These are phyloP conservation scores for Herpetotheres cachinnans DNA, from an alignment of 2,113 vertebrate species.

Conservation along the genomic window DNA sequence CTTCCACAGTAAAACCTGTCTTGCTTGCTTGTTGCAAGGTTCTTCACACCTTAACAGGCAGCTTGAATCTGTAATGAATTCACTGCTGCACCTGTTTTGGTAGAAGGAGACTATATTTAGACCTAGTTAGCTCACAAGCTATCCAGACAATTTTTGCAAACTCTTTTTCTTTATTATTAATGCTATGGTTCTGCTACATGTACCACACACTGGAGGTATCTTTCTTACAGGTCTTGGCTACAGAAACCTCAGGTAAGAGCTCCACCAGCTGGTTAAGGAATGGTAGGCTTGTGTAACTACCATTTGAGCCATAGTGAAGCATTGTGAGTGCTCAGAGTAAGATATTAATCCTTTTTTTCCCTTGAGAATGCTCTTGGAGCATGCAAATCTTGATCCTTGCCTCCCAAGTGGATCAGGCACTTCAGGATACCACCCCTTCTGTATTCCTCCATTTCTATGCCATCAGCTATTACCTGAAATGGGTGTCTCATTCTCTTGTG, in stretches of 20 bases:
- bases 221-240: neutral
- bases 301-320: neutral
- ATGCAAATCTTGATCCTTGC: neutral
- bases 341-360: neutral
- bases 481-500: neutral
- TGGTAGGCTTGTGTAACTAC: neutral
- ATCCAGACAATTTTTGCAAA: neutral
- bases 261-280: slow-evolving; percentile 40
- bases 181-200: neutral
- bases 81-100: neutral
- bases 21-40: neutral
- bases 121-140: neutral
- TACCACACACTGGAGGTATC: neutral
- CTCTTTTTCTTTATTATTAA: neutral
- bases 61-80: neutral
- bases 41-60: neutral
- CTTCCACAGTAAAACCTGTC: neutral
- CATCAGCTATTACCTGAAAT: neutral
- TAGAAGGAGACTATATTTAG: neutral
- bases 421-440: neutral
- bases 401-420: neutral
- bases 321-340: neutral
- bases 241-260: neutral
- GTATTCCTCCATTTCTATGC: neutral
- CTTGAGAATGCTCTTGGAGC: neutral